Percentiles rank a stretch among this genome's conserved stretches.
Conservation (phyloP, 2,113 vertebrate genomes). For the Cyanoliseus patagonus region DNA sequence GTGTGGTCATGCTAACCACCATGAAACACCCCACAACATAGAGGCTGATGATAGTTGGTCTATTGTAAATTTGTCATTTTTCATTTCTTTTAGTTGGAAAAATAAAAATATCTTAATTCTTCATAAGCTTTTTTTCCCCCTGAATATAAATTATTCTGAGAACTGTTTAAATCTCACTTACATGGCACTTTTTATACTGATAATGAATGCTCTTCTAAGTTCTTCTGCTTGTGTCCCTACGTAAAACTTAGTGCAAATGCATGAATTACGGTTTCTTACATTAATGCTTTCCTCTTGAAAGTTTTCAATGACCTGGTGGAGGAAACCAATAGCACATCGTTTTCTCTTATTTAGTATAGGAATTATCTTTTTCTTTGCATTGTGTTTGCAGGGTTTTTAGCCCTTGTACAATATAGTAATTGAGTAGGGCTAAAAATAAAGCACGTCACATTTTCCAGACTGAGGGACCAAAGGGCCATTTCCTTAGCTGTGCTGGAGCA, state of each 20-base stretch:
- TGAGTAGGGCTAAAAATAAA: background rate
- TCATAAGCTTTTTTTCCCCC: background rate
- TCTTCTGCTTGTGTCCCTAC: background rate
- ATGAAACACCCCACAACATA: accelerated
- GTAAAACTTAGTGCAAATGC: background rate
- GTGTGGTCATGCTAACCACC: background rate
- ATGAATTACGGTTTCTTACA: background rate
- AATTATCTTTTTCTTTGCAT: background rate
- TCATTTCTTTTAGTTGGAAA: background rate
- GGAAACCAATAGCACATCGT: background rate
- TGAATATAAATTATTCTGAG: background rate
- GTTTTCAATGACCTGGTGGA: background rate
- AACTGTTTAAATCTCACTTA: background rate
- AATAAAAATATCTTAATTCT: background rate
- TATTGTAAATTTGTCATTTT: background rate
- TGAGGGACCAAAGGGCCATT: background rate
- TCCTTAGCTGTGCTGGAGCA: background rate
- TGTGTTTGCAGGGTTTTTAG: background rate
- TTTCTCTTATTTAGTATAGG: background rate
- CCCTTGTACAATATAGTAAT: background rate
- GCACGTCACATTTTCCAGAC: background rate
- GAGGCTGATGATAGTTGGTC: background rate
- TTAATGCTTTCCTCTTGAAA: background rate
- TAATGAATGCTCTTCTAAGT: background rate
- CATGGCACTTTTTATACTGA: background rate